Evolutionary conservation across 2,113 vertebrate species (phyloP).

Genomic region (Oncorhynchus masou): DNA sequence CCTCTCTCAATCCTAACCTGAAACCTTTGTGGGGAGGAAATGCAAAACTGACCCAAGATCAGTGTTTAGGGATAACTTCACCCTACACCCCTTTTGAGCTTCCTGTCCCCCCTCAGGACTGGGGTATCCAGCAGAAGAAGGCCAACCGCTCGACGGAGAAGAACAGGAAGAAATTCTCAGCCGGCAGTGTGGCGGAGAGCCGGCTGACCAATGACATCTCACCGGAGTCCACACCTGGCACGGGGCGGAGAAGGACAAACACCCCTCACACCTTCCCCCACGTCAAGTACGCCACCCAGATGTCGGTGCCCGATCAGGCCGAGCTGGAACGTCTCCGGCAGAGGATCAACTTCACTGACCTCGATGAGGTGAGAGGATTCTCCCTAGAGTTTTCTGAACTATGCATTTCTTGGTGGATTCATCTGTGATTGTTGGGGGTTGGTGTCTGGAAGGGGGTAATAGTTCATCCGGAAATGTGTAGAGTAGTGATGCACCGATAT

Average conservation of each 20-base stretch:
- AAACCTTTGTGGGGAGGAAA: too few relatives aligned
- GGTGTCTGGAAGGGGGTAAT: too few relatives aligned
- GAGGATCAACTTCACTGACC: conserved; percentile 94
- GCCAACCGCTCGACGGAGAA: conserved; percentile 93
- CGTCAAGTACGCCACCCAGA: conserved; percentile 89
- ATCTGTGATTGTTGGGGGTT: too few relatives aligned
- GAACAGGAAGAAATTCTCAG: conserved; percentile 91
- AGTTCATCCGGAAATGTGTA: conserved; percentile 36
- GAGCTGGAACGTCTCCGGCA: conserved; percentile 94
- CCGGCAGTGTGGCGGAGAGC: conserved; percentile 80
- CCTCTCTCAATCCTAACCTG: too few relatives aligned
- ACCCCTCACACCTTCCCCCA: conserved; percentile 87
- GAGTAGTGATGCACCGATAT: too few relatives aligned
- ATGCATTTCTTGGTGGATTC: too few relatives aligned
- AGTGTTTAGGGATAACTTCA: too few relatives aligned
- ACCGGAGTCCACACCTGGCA: conserved; percentile 91
- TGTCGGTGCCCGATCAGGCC: conserved; percentile 96
- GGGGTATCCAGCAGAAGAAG: conserved; percentile 50
- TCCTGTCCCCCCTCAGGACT: background rate
- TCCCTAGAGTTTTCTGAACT: too few relatives aligned
- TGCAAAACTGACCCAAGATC: too few relatives aligned
- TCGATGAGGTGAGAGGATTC: conserved; percentile 87
- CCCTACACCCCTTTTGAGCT: background rate
- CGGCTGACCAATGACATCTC: conserved; percentile 96
- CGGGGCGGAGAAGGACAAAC: conserved; percentile 83